Percentiles rank a stretch among this genome's conserved stretches.
These are phyloP conservation scores for Macrotrachela quadricornifera DNA, from an alignment of 1,140 invertebrate genomes.

Conservation along the genomic window DNA sequence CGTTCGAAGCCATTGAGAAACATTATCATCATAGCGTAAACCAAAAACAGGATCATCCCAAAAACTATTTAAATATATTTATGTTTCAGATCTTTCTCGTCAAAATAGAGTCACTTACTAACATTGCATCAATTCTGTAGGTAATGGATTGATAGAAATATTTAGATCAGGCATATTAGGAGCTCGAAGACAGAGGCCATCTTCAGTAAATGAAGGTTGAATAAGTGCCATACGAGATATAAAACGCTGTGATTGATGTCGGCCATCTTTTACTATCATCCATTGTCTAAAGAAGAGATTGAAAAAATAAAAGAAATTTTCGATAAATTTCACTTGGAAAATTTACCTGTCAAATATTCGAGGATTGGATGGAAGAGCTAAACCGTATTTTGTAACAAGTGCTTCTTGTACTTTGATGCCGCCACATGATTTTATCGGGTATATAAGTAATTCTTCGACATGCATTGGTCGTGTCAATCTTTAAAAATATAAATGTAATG, in stretches of 20 bases:
- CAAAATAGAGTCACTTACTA: too few species aligned
- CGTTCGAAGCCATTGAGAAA: not conserved
- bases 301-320: not conserved
- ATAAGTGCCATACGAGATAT: conserved; percentile 7
- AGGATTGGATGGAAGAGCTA: not conserved
- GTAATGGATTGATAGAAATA: too few species aligned
- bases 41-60: conserved; percentile 1
- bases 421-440: conserved; percentile 2
- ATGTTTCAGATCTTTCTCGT: too few species aligned
- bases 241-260: not conserved
- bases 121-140: too few species aligned
- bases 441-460: not conserved
- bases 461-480: too few species aligned
- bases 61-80: not conserved
- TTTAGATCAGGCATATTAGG: not conserved
- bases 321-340: not conserved
- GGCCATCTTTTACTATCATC: conserved; percentile 5
- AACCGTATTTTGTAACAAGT: not conserved
- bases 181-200: not conserved
- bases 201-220: not conserved
- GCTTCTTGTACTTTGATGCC: conserved; percentile 1
- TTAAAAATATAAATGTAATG: too few species aligned
- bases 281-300: not conserved
- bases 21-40: not conserved
- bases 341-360: not conserved